phyloP scores from a whole-genome alignment of 2,888 invertebrate genomes.

The Desoria tigrina region DNA sequence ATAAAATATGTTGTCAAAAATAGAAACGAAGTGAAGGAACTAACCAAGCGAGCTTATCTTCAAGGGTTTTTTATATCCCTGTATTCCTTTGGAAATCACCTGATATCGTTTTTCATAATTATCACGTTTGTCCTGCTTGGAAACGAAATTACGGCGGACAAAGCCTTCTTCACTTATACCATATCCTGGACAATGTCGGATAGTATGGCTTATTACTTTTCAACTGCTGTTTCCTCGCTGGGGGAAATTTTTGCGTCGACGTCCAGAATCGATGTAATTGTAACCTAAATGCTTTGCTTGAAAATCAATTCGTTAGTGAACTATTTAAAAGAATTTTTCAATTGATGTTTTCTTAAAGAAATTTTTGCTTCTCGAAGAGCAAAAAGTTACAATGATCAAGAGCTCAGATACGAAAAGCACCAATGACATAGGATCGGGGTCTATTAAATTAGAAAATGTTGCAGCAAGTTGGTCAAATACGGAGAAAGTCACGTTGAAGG shows the following conservation, averaged over 20 bases:
- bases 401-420: no score
- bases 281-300: no score
- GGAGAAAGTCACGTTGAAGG: not conserved
- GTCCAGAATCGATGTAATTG: constrained; percentile 31
- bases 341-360: no score
- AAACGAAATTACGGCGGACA: constrained; percentile 63
- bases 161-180: constrained; percentile 58
- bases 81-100: constrained; percentile 57
- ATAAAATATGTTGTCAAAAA: no score
- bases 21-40: constrained; percentile 69
- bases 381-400: no score
- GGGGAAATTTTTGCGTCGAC: constrained; percentile 31
- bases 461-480: not conserved
- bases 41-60: constrained; percentile 67
- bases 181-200: constrained; percentile 33
- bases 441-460: constrained; percentile 13
- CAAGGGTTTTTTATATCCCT: constrained; percentile 67
- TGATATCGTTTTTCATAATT: constrained; percentile 35
- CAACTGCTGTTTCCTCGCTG: constrained; percentile 29
- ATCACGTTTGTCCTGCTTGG: constrained; percentile 44
- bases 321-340: no score
- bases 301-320: no score
- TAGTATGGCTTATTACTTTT: constrained; percentile 35
- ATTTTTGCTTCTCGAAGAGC: constrained; percentile 33
- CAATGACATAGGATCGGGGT: no score